phyloP scores from a whole-genome alignment of 2,113 vertebrate species.

The Taxidea taxus region DNA sequence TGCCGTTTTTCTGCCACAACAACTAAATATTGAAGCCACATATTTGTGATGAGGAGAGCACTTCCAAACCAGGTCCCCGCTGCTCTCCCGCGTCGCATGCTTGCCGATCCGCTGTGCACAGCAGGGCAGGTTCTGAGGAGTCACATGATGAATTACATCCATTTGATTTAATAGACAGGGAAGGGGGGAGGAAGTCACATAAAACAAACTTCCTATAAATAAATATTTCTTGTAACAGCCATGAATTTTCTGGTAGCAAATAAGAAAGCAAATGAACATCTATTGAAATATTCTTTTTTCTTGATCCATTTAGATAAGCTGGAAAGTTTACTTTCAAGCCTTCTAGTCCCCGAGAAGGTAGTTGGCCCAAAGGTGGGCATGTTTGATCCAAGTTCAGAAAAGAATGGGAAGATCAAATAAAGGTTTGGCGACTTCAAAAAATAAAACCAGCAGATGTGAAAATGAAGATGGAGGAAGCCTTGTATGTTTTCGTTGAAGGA shows the following conservation, averaged over 20 bases:
- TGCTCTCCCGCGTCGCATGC: background rate
- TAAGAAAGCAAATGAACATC: slow-evolving; percentile 59
- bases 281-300: slow-evolving; percentile 63
- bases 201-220: slow-evolving; percentile 34
- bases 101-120: background rate
- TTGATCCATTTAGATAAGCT: slow-evolving; percentile 19
- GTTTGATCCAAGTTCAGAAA: slow-evolving; percentile 41
- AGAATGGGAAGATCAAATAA: background rate
- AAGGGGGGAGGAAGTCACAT: background rate
- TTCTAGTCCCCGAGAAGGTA: background rate
- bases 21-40: slow-evolving; percentile 80
- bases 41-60: slow-evolving; percentile 70
- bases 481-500: background rate
- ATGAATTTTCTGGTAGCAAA: slow-evolving; percentile 49
- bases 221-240: slow-evolving; percentile 30
- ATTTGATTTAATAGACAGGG: slow-evolving; percentile 51
- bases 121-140: background rate
- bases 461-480: background rate
- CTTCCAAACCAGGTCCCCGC: slow-evolving; percentile 37
- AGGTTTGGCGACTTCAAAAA: background rate
- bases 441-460: background rate
- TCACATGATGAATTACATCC: background rate
- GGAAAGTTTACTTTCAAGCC: slow-evolving; percentile 56
- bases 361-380: background rate
- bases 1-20: slow-evolving; percentile 79